Evolutionary conservation across 1,140 invertebrate genomes (phyloP), one percentile per base, ranked within the genome.

Genomic region (Diplogasteroides magnus): DNA sequence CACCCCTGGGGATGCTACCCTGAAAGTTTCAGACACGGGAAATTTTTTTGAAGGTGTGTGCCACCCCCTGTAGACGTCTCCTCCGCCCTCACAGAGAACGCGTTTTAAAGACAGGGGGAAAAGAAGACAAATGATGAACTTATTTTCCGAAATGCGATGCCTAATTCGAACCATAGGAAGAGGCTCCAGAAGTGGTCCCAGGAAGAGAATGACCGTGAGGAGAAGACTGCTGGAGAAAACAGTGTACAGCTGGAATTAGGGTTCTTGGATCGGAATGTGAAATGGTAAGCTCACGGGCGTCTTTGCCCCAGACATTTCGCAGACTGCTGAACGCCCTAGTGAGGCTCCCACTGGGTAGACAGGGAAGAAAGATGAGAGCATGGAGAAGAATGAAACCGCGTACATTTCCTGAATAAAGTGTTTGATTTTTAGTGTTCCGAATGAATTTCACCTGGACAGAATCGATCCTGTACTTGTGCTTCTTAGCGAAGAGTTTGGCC

Each of bases 401-500:
- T 87, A 73, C 62, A 88, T 76, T 74, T 87, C 87, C 84, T 66
- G n/a, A 61, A 64, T 55, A n/a, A n/a, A n/a, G n/a, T n/a, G n/a
- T n/a, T n/a, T n/a, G n/a, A n/a, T n/a, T n/a, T n/a, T n/a, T n/a
- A n/a, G n/a, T n/a, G n/a, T n/a, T n/a, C n/a, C n/a, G n/a, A n/a
- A n/a, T n/a, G n/a, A n/a, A n/a, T n/a, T n/a, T 31, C 37, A 83
- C 86, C 80, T 88, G 87, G 73, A 86, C 87, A 23, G 87, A 77
- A 74, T 87, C 83, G 28, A 87, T 82, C 61, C 83, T 82, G 78
- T 88, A 88, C 64, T 84, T 83, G 77, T 88, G 84, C 75, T 86
- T 87, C 64, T 85, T 86, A 26, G 87, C 86, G 65, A 87, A 84
- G 48, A 87, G 81, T 77, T 88, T 87, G 3, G 83, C 85, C 84